Evolutionary conservation across 2,113 vertebrate genomes (phyloP).

Genomic region (Otocyon megalotis): DNA sequence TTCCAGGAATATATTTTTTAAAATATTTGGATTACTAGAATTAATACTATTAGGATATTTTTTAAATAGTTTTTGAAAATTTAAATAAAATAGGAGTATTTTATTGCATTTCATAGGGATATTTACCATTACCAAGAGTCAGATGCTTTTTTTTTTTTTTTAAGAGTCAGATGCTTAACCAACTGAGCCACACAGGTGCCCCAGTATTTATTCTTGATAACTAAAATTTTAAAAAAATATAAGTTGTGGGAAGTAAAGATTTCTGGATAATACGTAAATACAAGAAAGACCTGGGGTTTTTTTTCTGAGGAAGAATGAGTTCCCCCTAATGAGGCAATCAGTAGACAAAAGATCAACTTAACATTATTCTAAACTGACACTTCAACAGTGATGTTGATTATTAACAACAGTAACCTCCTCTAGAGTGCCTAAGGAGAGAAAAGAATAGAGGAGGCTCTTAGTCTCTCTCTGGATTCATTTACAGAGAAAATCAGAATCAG

Average conservation of each 20-base stretch:
- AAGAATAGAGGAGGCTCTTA: neutral
- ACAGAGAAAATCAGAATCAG: conserved; percentile 6
- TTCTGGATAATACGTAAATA: neutral
- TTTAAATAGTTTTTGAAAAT: conserved; percentile 26
- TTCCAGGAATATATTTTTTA: neutral
- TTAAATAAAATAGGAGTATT: conserved; percentile 20
- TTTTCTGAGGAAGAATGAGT: neutral
- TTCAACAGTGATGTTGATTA: neutral
- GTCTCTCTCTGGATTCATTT: neutral
- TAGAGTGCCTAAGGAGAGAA: neutral
- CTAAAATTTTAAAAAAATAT: neutral
- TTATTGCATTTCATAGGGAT: conserved; percentile 8
- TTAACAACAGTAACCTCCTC: neutral
- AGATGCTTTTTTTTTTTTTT: no score
- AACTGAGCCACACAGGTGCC: neutral
- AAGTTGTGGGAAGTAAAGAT: neutral
- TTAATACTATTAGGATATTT: neutral
- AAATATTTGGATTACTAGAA: conserved; percentile 19
- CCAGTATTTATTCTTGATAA: neutral
- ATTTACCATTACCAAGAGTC: neutral
- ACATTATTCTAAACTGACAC: neutral
- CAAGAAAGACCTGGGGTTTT: neutral
- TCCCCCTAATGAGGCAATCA: neutral
- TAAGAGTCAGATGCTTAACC: neutral
- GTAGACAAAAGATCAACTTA: neutral